phyloP scores from a whole-genome alignment of 92 coral and sea anemone species.

The Porites lobata region DNA sequence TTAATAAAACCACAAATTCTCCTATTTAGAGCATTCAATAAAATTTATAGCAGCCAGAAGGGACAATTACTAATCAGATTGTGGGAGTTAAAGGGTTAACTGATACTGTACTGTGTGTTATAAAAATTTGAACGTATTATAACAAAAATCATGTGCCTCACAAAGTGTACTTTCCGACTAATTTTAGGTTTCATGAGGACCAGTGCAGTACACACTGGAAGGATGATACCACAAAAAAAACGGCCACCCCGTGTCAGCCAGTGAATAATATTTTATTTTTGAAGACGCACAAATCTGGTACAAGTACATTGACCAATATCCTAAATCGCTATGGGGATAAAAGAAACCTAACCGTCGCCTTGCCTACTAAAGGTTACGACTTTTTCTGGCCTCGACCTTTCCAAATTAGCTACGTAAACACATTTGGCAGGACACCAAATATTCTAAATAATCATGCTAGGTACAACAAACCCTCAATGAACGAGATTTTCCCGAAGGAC shows the following conservation, averaged over 20 bases:
- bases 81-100: too few species aligned
- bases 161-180: too few species aligned
- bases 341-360: constrained; percentile 64
- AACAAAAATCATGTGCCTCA: too few species aligned
- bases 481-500: constrained; percentile 67
- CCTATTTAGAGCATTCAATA: too few species aligned
- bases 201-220: too few species aligned
- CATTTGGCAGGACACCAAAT: constrained; percentile 43
- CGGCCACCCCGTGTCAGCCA: constrained; percentile 1
- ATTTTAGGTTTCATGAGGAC: too few species aligned
- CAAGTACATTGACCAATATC: constrained; percentile 83
- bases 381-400: neutral
- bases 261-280: constrained; percentile 71
- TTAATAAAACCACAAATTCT: too few species aligned
- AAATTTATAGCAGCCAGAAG: too few species aligned
- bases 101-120: too few species aligned
- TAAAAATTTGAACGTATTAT: too few species aligned
- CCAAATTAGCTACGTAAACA: neutral
- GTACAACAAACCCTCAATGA: constrained; percentile 62
- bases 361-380: constrained; percentile 42
- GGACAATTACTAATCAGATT: too few species aligned
- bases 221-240: too few species aligned
- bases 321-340: constrained; percentile 85
- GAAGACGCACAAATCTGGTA: constrained; percentile 89
- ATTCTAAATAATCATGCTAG: constrained; percentile 88